Conservation (phyloP, 2,113 vertebrate genomes). For the Opisthocomus hoazin region DNA sequence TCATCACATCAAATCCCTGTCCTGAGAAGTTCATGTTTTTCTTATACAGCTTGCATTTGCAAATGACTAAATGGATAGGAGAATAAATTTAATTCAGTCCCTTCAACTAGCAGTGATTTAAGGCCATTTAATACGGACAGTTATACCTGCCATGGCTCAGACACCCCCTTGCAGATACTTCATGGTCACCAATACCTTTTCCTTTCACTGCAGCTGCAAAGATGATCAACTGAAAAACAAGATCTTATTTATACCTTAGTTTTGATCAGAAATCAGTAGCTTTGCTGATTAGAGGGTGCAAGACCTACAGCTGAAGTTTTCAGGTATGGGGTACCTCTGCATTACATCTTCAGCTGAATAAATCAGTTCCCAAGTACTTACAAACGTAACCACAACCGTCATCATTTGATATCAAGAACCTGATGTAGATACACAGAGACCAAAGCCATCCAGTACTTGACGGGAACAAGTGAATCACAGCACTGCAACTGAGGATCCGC, state of each 20-base stretch:
- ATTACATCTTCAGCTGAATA: background rate
- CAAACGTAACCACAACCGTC: background rate
- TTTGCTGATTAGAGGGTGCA: background rate
- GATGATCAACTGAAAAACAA: background rate
- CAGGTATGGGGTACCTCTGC: background rate
- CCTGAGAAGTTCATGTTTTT: background rate
- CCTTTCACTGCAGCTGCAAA: background rate
- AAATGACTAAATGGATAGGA: background rate
- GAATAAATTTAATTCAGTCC: background rate
- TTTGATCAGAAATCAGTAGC: background rate
- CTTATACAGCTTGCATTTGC: background rate
- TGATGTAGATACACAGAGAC: background rate
- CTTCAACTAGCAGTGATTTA: background rate
- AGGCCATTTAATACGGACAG: background rate
- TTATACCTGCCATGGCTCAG: background rate
- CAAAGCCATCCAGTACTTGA: background rate
- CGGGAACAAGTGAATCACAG: constrained; percentile 52
- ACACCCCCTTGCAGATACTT: background rate
- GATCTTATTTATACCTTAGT: background rate
- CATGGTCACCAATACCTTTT: background rate
- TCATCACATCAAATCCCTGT: background rate
- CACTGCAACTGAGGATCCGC: background rate
- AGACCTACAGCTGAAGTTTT: background rate
- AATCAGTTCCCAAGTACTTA: background rate
- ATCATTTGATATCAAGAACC: background rate